Conservation (phyloP, 2,888 invertebrate species). For the Molorchus minor region DNA sequence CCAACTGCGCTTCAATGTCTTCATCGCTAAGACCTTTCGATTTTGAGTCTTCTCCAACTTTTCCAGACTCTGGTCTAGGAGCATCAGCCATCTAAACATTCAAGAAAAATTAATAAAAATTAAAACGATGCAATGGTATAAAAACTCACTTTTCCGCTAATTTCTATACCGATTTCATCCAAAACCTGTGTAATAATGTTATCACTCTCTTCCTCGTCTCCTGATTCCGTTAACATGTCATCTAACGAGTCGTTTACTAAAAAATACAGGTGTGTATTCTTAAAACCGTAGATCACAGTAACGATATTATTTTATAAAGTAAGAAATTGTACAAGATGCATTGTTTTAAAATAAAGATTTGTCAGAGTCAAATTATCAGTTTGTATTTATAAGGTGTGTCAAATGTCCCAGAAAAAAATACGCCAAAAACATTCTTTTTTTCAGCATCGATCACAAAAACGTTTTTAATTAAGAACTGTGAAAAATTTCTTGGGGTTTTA, state of each 20-base stretch:
- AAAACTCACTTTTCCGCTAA: conserved; percentile 80
- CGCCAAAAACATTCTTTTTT: too few relatives aligned
- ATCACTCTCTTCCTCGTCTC: conserved; percentile 89
- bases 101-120: conserved; percentile 12
- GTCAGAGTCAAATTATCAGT: too few relatives aligned
- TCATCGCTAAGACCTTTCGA: conserved; percentile 67
- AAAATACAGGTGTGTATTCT: too few relatives aligned
- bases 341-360: too few relatives aligned
- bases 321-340: too few relatives aligned
- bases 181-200: conserved; percentile 88
- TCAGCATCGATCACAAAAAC: too few relatives aligned
- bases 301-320: too few relatives aligned
- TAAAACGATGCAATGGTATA: background rate
- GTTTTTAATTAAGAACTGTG: background rate
- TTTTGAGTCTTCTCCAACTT: conserved; percentile 66
- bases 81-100: conserved; percentile 71
- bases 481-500: too few relatives aligned
- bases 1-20: conserved; percentile 78
- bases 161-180: conserved; percentile 97
- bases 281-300: too few relatives aligned
- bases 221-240: conserved; percentile 88
- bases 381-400: too few relatives aligned
- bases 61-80: conserved; percentile 70
- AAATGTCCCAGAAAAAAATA: too few relatives aligned
- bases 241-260: conserved; percentile 90